Base-by-base conservation (phyloP, 2,797 vertebrate genomes). In the Sparus aurata region DNA sequence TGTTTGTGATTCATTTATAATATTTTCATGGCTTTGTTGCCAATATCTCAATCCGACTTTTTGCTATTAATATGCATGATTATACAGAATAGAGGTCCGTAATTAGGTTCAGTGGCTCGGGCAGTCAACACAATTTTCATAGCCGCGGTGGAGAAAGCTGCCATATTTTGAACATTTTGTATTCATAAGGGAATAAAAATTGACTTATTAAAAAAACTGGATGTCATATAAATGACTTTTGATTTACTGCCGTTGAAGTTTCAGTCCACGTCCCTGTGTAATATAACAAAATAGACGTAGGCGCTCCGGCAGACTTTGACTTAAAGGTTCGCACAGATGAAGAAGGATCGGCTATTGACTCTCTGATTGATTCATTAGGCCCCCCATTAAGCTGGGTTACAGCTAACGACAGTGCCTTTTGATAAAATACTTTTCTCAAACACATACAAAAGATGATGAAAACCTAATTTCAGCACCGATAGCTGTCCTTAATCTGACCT, bases 21-120 rank as follows among this genome's bases (percentile, higher is more conserved):
- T 78, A 75, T 82, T 84, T 80, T 27, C 9, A 61, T 43, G 11
- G 20, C 49, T 83, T 77, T 77, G 57, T 82, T 76, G 27, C 30
- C 55, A 54, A 50, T 72, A 82, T 77, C 75, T 66, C 52, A 58
- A 49, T 79, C 76, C 67, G 64, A 61, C 34, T 38, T 77, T 81
- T 74, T 54, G 66, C 60, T 65, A 41, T 69, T 72, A 81, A 75
- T 75, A 73, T 58, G 69, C 71, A 71, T 83, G 62, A 79, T 82
- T 87, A 75, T 41, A 57, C 47, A 71, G 60, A 82, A 86, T 41
- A 70, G 59, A 76, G 23, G 58, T 67, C 68, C 70, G 45, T 80
- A 81, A 91, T 87, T 88, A 78, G 63, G 72, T 90, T 89, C 57
- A 66, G 62, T 59, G 46, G 18, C 65, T 25, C 30, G 5, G 34